These are phyloP conservation scores for Phainopepla nitens DNA, from an alignment of 2,113 vertebrate species.

Conservation along the genomic window DNA sequence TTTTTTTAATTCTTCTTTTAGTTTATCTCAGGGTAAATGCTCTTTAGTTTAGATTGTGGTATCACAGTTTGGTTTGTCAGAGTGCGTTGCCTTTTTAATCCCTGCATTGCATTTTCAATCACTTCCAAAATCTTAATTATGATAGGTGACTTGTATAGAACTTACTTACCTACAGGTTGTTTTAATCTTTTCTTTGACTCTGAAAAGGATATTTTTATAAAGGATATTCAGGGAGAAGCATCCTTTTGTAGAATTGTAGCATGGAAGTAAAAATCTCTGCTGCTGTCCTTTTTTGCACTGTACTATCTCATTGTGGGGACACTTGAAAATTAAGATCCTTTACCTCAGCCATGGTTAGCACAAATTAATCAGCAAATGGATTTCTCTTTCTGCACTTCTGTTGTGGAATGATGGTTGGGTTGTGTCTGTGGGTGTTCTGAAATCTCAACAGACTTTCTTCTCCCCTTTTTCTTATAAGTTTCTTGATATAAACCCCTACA, in stretches of 20 bases:
- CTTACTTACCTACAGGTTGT: neutral
- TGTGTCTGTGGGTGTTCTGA: neutral
- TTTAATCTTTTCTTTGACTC: neutral
- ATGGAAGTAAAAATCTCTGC: neutral
- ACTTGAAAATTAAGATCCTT: neutral
- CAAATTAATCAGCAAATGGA: neutral
- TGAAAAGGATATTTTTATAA: neutral
- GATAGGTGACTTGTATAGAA: rapidly evolving
- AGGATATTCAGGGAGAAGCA: neutral
- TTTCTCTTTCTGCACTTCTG: neutral
- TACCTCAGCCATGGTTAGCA: neutral
- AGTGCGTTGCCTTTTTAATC: neutral
- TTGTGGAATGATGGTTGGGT: neutral
- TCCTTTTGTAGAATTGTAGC: neutral
- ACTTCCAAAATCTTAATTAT: neutral
- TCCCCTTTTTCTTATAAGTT: neutral
- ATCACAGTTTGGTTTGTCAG: neutral
- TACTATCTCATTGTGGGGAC: neutral
- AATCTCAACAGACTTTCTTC: neutral
- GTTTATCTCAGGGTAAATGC: neutral
- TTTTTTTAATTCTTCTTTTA: neutral
- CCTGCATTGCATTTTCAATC: neutral
- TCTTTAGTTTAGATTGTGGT: neutral
- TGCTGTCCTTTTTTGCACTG: neutral
- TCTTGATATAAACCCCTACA: neutral